Conservation (phyloP, 2,888 invertebrate species). For the Mythimna albipuncta region DNA sequence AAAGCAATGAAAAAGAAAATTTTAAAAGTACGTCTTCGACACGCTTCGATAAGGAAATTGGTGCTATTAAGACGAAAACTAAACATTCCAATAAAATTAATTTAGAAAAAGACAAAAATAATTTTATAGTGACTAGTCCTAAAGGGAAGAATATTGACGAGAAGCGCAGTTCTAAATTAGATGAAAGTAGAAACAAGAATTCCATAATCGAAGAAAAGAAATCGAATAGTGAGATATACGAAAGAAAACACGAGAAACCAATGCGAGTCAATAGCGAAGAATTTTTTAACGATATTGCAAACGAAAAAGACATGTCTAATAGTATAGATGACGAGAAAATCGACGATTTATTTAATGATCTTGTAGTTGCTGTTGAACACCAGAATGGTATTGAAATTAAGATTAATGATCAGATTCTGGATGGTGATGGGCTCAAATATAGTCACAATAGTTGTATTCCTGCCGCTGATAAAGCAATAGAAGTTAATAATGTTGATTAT, state of each 20-base stretch:
- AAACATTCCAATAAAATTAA: constrained; percentile 89
- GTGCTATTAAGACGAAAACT: constrained; percentile 89
- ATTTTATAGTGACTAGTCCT: constrained; percentile 84
- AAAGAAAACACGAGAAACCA: constrained; percentile 61
- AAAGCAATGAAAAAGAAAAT: constrained; percentile 84
- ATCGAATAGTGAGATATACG: constrained; percentile 67
- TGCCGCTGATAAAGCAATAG: constrained; percentile 73
- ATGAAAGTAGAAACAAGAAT: constrained; percentile 71
- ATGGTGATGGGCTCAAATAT: constrained; percentile 76
- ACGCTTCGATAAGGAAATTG: constrained; percentile 83
- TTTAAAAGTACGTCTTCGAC: constrained; percentile 76
- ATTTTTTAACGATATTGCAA: constrained; percentile 82
- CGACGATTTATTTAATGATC: constrained; percentile 84
- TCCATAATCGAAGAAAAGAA: constrained; percentile 74
- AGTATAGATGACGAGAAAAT: constrained; percentile 81
- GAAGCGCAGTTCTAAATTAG: constrained; percentile 75
- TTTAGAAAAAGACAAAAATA: constrained; percentile 88
- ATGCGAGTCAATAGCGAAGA: constrained; percentile 79
- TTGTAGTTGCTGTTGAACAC: constrained; percentile 74
- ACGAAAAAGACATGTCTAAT: constrained; percentile 76
- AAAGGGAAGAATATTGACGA: constrained; percentile 81
- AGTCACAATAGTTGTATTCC: constrained; percentile 81
- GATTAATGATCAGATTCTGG: constrained; percentile 70
- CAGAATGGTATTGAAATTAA: constrained; percentile 71
- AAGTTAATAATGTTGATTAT: constrained; percentile 71